Base-by-base conservation (phyloP, 2,888 invertebrate species). In the Atethmia centrago region DNA sequence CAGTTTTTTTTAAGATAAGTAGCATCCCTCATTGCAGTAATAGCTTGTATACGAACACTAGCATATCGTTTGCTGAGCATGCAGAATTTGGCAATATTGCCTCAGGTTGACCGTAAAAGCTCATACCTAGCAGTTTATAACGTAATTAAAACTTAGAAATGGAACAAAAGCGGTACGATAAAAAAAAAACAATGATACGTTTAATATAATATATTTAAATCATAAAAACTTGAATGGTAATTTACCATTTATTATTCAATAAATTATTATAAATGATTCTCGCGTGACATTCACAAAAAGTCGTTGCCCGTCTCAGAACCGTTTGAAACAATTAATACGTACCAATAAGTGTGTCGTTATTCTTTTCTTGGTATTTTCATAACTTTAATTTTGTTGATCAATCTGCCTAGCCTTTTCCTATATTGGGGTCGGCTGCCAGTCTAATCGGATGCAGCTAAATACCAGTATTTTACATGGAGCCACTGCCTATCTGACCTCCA, bases 201-300 rank as follows among this genome's bases (percentile, higher is more conserved):
- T n/a, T 51, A n/a, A 51, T 47, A 49, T 16, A 19, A 47, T 47
- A 0, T 47, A 47, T 16, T 45, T 19, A 8, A 47, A 47, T 8
- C 7, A 19, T 47, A 1, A 19, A 49, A 49, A 21, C 2, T 49
- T 19, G 21, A 47, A 49, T 9, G 47, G 19, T 28, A 28, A 55
- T 16, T 25, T n/a, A 3, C 31, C 16, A 45, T 45, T n/a, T 12
- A 45, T 21, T 67, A 45, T n/a, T 64, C n/a, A 64, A 45, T 66
- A 40, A 5, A 19, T 9, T 40, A 40, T 21, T 28, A n/a, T 10
- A n/a, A 10, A 10, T 45, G 14, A 45, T 55, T 55, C 45, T 25
- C 42, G 31, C 31, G 31, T n/a, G 45, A 64, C 53, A 25, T 63
- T 58, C 36, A 65, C 9, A 36, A 47, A 49, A 66, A 66, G 66